These are phyloP conservation scores for Stenoptilia bipunctidactyla DNA, from an alignment of 2,888 invertebrate species.

Conservation along the genomic window DNA sequence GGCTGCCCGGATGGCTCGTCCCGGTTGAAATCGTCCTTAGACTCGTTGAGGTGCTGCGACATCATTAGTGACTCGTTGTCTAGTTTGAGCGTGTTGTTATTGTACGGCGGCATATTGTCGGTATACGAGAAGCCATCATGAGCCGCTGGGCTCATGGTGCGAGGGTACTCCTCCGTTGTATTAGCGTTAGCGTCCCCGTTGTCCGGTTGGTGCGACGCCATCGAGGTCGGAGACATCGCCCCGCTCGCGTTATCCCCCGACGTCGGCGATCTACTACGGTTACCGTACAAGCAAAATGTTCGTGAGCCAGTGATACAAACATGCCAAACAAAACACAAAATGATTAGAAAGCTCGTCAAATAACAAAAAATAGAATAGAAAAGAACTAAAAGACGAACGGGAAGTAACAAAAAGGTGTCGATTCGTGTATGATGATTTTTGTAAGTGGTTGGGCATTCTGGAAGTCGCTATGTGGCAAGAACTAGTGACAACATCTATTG, in stretches of 20 bases:
- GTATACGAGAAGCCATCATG: slow-evolving; percentile 75
- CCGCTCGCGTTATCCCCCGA: slow-evolving; percentile 47
- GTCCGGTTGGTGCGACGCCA: slow-evolving; percentile 39
- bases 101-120: slow-evolving; percentile 39
- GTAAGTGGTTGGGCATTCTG: slow-evolving; percentile 15
- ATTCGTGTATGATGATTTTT: slow-evolving; percentile 24
- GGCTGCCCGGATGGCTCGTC: slow-evolving; percentile 47
- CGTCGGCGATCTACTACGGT: slow-evolving; percentile 57
- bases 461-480: slow-evolving; percentile 8
- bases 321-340: slow-evolving; percentile 56
- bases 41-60: slow-evolving; percentile 49
- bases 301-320: slow-evolving; percentile 66
- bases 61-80: slow-evolving; percentile 59
- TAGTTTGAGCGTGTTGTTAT: slow-evolving; percentile 61
- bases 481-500: slow-evolving; percentile 1
- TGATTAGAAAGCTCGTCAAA: slow-evolving; percentile 37
- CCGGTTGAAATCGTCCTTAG: slow-evolving; percentile 48
- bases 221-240: slow-evolving; percentile 56
- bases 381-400: slow-evolving; percentile 21
- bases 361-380: slow-evolving; percentile 24
- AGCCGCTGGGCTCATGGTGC: slow-evolving; percentile 49
- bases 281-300: slow-evolving; percentile 25
- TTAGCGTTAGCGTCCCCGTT: slow-evolving; percentile 40
- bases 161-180: slow-evolving; percentile 43
- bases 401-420: slow-evolving; percentile 26